Percentiles rank a stretch among this genome's conserved stretches.
These are phyloP conservation scores for Drosophila hamatofila DNA, from an alignment of 2,888 invertebrate species.

Conservation along the genomic window DNA sequence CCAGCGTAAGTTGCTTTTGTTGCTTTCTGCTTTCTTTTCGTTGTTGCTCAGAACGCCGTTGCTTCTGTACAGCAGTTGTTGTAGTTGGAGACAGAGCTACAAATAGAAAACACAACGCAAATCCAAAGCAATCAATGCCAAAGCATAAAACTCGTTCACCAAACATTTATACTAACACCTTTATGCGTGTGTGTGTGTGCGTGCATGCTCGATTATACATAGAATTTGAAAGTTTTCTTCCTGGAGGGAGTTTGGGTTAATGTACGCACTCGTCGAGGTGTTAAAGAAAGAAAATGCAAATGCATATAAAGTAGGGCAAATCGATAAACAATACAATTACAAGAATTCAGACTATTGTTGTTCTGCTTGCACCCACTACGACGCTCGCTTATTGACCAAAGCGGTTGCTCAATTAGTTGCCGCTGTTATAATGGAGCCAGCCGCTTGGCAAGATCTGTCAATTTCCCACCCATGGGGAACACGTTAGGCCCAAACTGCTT, in stretches of 20 bases:
- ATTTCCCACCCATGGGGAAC: conserved; percentile 19
- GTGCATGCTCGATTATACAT: neutral
- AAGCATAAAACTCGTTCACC: conserved; percentile 41
- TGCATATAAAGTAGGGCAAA: conserved; percentile 6
- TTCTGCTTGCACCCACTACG: neutral
- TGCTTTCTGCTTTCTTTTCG: conserved; percentile 48
- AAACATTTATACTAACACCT: conserved; percentile 13
- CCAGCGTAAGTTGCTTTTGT: conserved; percentile 46
- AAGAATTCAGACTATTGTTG: neutral
- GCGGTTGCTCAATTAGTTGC: conserved; percentile 36
- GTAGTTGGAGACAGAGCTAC: conserved; percentile 36
- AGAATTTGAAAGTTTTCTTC: conserved; percentile 29
- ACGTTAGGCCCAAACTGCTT: conserved; percentile 25
- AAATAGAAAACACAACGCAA: conserved; percentile 68
- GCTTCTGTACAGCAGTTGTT: conserved; percentile 1
- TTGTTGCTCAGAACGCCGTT: conserved; percentile 19
- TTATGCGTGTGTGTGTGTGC: too few species aligned
- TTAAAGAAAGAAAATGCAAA: conserved; percentile 12
- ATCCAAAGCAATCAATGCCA: conserved; percentile 43
- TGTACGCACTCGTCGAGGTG: conserved; percentile 29
- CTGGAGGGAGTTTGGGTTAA: conserved; percentile 31
- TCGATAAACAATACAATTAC: conserved; percentile 2
- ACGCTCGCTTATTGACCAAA: conserved; percentile 22
- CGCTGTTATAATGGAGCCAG: conserved; percentile 12
- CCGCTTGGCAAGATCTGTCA: conserved; percentile 4